Conservation (phyloP, 1,140 invertebrate species). For the Bombus balteatus region DNA sequence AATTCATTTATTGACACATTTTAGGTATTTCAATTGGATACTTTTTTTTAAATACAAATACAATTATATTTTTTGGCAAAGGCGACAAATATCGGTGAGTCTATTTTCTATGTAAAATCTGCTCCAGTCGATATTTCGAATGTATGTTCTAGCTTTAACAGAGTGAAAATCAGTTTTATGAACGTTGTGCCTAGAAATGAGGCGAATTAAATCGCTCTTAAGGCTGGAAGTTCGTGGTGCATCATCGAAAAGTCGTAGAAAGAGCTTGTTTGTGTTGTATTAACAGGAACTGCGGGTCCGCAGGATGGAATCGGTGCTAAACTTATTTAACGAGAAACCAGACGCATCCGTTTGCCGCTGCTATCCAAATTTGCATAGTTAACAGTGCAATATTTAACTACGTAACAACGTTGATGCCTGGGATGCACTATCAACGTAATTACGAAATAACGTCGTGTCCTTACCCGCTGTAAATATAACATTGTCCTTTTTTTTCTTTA, state of each 20-base stretch:
- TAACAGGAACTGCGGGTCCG: background rate
- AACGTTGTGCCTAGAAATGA: background rate
- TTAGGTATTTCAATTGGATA: too few relatives aligned
- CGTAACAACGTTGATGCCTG: conserved; percentile 15
- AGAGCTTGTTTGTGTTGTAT: conserved; percentile 18
- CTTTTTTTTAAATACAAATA: too few relatives aligned
- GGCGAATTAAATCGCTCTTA: background rate
- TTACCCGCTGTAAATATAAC: background rate
- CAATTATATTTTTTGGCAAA: too few relatives aligned
- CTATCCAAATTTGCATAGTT: conserved; percentile 41
- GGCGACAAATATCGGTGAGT: too few relatives aligned
- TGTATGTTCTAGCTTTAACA: too few relatives aligned
- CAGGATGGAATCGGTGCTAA: conserved; percentile 21
- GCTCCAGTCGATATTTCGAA: background rate
- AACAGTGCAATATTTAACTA: conserved; percentile 46
- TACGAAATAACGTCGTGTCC: background rate
- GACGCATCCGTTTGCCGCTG: conserved; percentile 16
- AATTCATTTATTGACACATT: too few relatives aligned
- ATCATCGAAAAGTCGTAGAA: background rate
- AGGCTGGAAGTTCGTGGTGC: background rate
- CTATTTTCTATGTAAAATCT: background rate
- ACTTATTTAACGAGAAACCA: conserved; percentile 35
- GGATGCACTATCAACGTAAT: conserved; percentile 28
- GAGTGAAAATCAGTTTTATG: background rate
- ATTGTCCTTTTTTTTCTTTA: background rate